Conservation (phyloP, 2,888 invertebrate genomes). For the Hipparchia sbordonii region DNA sequence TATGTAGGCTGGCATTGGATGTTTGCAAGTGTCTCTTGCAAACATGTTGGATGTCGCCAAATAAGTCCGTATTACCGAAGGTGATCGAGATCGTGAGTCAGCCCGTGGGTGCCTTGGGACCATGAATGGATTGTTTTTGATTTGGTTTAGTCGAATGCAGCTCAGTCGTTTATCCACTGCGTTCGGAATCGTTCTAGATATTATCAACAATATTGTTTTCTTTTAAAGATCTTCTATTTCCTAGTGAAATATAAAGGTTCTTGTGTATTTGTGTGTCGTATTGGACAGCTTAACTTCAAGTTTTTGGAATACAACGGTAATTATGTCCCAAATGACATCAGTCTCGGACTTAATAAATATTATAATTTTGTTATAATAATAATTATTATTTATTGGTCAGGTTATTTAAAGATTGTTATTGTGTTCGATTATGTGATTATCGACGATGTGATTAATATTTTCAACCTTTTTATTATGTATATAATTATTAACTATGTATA, state of each 20-base stretch:
- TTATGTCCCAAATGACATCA: neutral
- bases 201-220: neutral
- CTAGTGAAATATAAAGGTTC: neutral
- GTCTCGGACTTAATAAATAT: neutral
- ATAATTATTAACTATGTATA: neutral
- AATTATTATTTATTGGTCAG: neutral
- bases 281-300: neutral
- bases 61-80: constrained; percentile 78
- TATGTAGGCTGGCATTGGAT: constrained; percentile 58
- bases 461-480: neutral
- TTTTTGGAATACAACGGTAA: neutral
- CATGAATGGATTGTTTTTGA: constrained; percentile 54
- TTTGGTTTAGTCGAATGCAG: constrained; percentile 60
- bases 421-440: too few relatives aligned
- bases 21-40: constrained; percentile 58
- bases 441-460: neutral
- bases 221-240: neutral
- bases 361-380: neutral
- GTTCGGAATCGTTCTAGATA: constrained; percentile 44
- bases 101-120: constrained; percentile 65
- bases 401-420: neutral
- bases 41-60: constrained; percentile 73
- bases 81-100: constrained; percentile 75
- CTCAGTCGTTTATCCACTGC: constrained; percentile 57
- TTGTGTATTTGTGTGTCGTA: neutral